Conservation (phyloP, 2,113 vertebrate species). For the Pantherophis guttatus region DNA sequence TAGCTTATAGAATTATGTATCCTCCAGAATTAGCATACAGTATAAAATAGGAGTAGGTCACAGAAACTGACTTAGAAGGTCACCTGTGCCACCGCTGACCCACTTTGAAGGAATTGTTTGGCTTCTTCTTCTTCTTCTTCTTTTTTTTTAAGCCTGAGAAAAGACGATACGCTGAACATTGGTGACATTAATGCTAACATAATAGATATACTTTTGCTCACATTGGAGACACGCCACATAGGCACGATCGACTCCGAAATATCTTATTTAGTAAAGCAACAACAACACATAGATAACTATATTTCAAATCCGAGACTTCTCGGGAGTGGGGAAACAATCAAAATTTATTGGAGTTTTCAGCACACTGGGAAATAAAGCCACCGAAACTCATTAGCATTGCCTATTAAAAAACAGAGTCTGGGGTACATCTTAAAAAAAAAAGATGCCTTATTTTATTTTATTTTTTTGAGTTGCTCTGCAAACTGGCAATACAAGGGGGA, state of each 20-base stretch:
- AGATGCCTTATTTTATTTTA: slow-evolving; percentile 69
- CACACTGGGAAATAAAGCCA: slow-evolving; percentile 79
- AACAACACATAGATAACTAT: slow-evolving; percentile 71
- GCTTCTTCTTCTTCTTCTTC: no score
- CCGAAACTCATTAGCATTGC: slow-evolving; percentile 80
- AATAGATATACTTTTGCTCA: slow-evolving; percentile 10
- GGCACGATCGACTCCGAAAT: slow-evolving; percentile 59
- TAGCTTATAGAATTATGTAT: neutral
- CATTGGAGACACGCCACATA: neutral
- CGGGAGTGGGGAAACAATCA: slow-evolving; percentile 79
- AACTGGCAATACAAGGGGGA: slow-evolving; percentile 76
- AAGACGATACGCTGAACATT: neutral
- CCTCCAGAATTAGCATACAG: neutral
- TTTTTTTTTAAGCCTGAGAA: no score
- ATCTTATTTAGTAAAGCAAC: neutral
- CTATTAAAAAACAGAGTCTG: slow-evolving; percentile 84
- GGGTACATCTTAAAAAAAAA: slow-evolving; percentile 78
- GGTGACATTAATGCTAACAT: slow-evolving; percentile 46
- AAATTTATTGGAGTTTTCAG: slow-evolving; percentile 78
- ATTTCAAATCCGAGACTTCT: slow-evolving; percentile 68
- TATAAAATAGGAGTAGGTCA: neutral
- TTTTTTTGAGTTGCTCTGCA: slow-evolving; percentile 75
- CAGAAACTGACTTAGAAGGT: no score
- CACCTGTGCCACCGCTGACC: neutral
- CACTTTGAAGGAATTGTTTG: neutral